Evolutionary conservation across 2,888 invertebrate species (phyloP).

Genomic region (Sussaba pulchella): DNA sequence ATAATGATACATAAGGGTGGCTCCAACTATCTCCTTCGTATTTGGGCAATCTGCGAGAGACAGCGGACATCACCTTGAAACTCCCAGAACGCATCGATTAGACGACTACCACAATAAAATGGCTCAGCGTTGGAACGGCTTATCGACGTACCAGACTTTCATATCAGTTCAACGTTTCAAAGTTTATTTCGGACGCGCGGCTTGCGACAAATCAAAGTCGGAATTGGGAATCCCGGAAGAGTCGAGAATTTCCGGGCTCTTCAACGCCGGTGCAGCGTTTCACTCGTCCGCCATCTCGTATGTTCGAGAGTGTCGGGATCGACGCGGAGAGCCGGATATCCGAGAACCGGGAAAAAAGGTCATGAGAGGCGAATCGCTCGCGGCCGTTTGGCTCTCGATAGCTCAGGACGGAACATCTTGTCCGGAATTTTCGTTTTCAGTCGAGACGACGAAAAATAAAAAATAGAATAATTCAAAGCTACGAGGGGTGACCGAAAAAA

Average conservation of each 20-base stretch:
- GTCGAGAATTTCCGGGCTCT: constrained; percentile 15
- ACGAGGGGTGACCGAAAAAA: no score
- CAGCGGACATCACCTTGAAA: no score
- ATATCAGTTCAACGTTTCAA: constrained; percentile 21
- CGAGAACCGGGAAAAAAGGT: constrained; percentile 72
- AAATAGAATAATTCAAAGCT: no score
- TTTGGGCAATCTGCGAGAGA: no score
- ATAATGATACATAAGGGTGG: no score
- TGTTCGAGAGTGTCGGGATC: constrained; percentile 75
- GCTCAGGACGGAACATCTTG: no score
- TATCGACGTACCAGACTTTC: background rate
- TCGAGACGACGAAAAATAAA: no score
- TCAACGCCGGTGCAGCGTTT: constrained; percentile 59
- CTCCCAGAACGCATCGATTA: constrained; percentile 62
- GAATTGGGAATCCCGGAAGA: constrained; percentile 20
- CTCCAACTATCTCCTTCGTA: no score
- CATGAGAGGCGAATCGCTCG: constrained; percentile 69
- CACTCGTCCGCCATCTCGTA: constrained; percentile 73
- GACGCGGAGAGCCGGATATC: constrained; percentile 74
- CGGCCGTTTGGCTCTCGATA: constrained; percentile 66
- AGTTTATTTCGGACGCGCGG: background rate
- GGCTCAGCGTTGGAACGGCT: constrained; percentile 20
- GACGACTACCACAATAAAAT: constrained; percentile 48
- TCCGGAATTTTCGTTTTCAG: no score
- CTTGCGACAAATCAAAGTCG: constrained; percentile 7